A percentile compares a stretch with the other conserved stretches of the same genome.
Evolutionary conservation across 2,888 invertebrate genomes (phyloP).

Genomic region (Lasioglossum vierecki): DNA sequence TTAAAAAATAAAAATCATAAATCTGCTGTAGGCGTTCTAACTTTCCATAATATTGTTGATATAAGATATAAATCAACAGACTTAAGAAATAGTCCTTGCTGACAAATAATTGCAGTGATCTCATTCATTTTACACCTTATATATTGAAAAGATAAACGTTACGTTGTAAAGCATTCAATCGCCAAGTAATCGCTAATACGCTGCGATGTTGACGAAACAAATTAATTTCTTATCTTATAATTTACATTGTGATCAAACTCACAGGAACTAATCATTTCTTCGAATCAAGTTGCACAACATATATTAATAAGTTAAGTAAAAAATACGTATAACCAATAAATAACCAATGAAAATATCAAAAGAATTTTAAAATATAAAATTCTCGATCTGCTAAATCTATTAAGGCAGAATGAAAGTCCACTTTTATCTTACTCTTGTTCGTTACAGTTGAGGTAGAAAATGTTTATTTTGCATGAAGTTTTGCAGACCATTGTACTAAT

Average conservation of each 20-base stretch:
- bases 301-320: neutral
- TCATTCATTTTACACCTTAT: neutral
- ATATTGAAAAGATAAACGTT: neutral
- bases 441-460: too few relatives aligned
- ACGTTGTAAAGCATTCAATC: neutral
- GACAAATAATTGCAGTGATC: neutral
- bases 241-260: neutral
- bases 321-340: too few relatives aligned
- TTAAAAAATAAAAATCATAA: neutral
- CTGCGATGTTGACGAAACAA: neutral
- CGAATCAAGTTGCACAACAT: neutral
- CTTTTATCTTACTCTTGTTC: neutral
- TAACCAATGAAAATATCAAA: neutral
- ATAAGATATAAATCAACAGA: neutral
- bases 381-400: too few relatives aligned
- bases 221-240: neutral
- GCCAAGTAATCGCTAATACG: neutral
- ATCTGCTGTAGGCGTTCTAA: neutral
- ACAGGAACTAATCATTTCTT: neutral
- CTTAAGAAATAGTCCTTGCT: neutral
- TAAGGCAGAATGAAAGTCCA: neutral
- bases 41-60: neutral
- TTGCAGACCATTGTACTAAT: neutral
- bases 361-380: neutral
- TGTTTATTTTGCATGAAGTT: neutral